phyloP scores from a whole-genome alignment of 2,888 invertebrate genomes.

The Polyploca ridens region DNA sequence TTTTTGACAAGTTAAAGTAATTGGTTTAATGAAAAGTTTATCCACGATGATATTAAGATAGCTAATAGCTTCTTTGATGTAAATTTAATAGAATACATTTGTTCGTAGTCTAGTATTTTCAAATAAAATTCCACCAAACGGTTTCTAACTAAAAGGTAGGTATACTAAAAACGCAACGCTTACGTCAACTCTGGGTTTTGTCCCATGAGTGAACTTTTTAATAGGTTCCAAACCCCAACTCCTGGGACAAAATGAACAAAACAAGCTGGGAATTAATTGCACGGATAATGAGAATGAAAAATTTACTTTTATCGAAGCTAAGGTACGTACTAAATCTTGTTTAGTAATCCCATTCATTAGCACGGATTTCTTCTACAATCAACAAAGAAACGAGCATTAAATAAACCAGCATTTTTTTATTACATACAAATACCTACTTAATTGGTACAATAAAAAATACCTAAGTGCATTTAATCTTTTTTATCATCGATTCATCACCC shows the following conservation, averaged over 20 bases:
- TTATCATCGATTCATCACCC: background rate
- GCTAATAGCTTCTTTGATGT: background rate
- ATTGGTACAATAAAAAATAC: background rate
- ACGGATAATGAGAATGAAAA: slow-evolving; percentile 26
- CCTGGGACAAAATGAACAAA: slow-evolving; percentile 29
- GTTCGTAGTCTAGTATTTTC: background rate
- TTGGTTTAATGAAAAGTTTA: background rate
- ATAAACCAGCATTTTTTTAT: too few species aligned
- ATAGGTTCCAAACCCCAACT: slow-evolving; percentile 39
- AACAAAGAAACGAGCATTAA: background rate
- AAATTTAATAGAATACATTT: background rate
- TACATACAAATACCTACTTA: too few species aligned
- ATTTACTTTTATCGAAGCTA: slow-evolving; percentile 24
- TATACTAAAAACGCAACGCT: slow-evolving; percentile 11
- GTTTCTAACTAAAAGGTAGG: background rate
- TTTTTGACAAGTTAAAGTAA: background rate
- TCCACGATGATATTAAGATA: background rate
- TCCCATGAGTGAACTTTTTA: slow-evolving; percentile 37
- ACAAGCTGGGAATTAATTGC: slow-evolving; percentile 37
- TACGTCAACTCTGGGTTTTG: slow-evolving; percentile 22
- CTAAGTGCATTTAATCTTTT: background rate
- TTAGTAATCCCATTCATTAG: slow-evolving; percentile 20
- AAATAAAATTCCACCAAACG: background rate
- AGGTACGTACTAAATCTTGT: slow-evolving; percentile 20
- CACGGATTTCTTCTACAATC: background rate